Conservation (phyloP, 2,797 vertebrate species). For the Enoplosus armatus region DNA sequence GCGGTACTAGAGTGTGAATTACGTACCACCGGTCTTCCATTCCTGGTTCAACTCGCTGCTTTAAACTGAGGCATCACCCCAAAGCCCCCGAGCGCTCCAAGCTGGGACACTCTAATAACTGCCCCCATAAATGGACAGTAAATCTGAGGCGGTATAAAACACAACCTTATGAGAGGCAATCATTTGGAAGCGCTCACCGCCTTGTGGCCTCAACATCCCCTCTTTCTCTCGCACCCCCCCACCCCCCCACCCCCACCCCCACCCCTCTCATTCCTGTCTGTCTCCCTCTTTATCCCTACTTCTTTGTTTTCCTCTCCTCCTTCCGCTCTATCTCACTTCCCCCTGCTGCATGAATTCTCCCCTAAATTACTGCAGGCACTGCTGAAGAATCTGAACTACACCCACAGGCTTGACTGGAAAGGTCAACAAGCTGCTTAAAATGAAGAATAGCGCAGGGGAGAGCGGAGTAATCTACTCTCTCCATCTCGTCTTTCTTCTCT, state of each 20-base stretch:
- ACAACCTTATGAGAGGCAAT: conserved; percentile 74
- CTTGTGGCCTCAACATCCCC: conserved; percentile 23
- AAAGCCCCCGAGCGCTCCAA: conserved; percentile 36
- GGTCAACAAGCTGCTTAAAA: conserved; percentile 87
- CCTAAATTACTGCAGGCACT: conserved; percentile 82
- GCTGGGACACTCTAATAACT: conserved; percentile 67
- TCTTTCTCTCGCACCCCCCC: no score
- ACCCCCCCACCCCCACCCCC: no score
- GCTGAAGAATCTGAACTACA: conserved; percentile 79
- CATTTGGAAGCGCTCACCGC: conserved; percentile 63
- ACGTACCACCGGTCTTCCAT: conserved; percentile 60
- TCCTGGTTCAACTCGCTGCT: conserved; percentile 38
- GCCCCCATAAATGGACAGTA: conserved; percentile 67
- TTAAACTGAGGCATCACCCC: conserved; percentile 67
- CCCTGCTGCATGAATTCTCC: conserved; percentile 69
- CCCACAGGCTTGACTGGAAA: conserved; percentile 84
- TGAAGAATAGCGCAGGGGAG: conserved; percentile 82
- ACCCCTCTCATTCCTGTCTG: conserved; percentile 37
- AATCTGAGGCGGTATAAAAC: conserved; percentile 74
- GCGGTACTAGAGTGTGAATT: conserved; percentile 62
- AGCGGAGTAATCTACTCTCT: conserved; percentile 77
- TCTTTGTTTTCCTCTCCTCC: conserved; percentile 44
- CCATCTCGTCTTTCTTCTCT: conserved; percentile 60
- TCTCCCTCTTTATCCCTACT: conserved; percentile 36
- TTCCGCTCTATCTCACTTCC: conserved; percentile 37